Conservation (phyloP, 2,113 vertebrate genomes). For the Corynorhinus townsendii region DNA sequence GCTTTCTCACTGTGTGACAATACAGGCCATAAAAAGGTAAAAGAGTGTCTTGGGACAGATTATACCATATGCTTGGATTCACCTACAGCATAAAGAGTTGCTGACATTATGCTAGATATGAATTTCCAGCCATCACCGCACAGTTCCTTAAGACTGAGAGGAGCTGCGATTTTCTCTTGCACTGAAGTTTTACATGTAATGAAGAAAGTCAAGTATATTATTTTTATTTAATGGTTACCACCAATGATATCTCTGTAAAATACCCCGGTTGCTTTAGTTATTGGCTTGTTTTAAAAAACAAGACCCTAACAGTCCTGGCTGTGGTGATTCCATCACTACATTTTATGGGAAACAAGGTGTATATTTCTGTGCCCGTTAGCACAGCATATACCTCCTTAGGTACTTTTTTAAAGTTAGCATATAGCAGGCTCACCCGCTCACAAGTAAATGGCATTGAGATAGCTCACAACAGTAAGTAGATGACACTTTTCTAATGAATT, state of each 20-base stretch:
- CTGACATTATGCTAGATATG: conserved; percentile 30
- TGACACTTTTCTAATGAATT: conserved; percentile 68
- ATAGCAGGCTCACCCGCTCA: background rate
- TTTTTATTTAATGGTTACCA: background rate
- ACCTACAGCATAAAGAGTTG: background rate
- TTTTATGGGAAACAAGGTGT: background rate
- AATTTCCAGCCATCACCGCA: background rate
- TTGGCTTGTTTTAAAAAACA: background rate
- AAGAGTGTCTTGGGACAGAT: conserved; percentile 42
- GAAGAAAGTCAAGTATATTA: conserved; percentile 35
- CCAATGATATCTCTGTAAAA: conserved; percentile 29
- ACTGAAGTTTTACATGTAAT: background rate
- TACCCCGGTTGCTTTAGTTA: background rate
- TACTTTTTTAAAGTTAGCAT: background rate
- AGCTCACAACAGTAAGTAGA: background rate
- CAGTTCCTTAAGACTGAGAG: background rate
- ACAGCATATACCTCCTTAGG: background rate
- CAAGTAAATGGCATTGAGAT: conserved; percentile 50
- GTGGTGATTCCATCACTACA: conserved; percentile 36
- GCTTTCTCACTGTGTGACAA: conserved; percentile 15
- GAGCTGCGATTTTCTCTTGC: background rate
- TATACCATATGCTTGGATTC: background rate
- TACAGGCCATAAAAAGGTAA: background rate
- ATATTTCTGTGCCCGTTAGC: conserved; percentile 46
- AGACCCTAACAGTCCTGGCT: background rate